Percentiles rank a stretch among this genome's conserved stretches.
phyloP scores from a whole-genome alignment of 2,113 vertebrate genomes.

The Apeltes quadracus region DNA sequence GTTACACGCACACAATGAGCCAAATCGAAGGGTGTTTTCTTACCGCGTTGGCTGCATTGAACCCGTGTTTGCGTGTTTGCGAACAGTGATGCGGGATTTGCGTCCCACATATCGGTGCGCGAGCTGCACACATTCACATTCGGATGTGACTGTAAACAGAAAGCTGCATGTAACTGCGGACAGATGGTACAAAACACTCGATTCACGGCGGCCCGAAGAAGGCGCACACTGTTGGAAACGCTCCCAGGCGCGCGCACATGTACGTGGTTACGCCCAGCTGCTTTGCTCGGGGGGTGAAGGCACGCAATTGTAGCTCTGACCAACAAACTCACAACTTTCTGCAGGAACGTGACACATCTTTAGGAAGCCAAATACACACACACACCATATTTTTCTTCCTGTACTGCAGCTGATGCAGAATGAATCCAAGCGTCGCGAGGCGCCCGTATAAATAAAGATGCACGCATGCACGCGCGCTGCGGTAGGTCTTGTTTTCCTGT shows the following conservation, averaged over 20 bases:
- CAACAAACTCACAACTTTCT: conserved; percentile 19
- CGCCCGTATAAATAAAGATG: background rate
- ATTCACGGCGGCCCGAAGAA: conserved; percentile 37
- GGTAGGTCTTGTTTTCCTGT: conserved; percentile 50
- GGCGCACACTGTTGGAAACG: conserved; percentile 25
- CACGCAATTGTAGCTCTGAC: conserved; percentile 40
- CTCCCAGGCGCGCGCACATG: conserved; percentile 28
- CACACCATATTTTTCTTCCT: background rate
- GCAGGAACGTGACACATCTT: conserved; percentile 21
- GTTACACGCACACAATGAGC: conserved; percentile 3
- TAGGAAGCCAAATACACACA: background rate
- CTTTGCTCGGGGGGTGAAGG: conserved; percentile 37
- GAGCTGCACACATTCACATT: background rate
- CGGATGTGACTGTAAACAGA: background rate
- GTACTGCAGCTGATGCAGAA: background rate
- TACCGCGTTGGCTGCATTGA: conserved; percentile 22
- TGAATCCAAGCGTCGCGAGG: conserved; percentile 5
- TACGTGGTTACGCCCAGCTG: conserved; percentile 33
- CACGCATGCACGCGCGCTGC: background rate
- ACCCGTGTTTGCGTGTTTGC: background rate
- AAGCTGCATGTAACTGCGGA: conserved; percentile 15
- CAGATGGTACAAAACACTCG: conserved; percentile 7
- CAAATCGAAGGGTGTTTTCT: conserved; percentile 26
- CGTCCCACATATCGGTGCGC: background rate
- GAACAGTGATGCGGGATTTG: too few species aligned